Percentiles rank a stretch among this genome's conserved stretches.
Conservation (phyloP, 1,140 invertebrate genomes). For the Drosophila sturtevanti region DNA sequence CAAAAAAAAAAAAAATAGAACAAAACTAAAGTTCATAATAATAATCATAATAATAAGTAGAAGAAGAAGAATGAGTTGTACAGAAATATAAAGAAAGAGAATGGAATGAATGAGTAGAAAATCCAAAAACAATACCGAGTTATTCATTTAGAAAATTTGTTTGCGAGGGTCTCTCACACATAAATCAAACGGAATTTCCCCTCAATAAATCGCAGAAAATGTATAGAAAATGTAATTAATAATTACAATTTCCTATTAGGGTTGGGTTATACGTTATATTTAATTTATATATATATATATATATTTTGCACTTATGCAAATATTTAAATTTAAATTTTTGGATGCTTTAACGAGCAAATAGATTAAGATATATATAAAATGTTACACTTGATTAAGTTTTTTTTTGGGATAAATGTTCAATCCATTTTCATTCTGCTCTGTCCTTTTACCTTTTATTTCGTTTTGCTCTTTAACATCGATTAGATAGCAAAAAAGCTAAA, state of each 20-base stretch:
- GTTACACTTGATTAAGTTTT: not conserved
- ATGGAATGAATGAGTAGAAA: not conserved
- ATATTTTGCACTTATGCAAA: not conserved
- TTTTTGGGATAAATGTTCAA: not conserved
- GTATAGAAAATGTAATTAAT: conserved; percentile 7
- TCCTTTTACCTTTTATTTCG: not conserved
- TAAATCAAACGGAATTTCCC: conserved; percentile 1
- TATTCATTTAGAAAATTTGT: conserved; percentile 7
- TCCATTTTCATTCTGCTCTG: not conserved
- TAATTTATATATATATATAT: not conserved
- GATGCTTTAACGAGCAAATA: not conserved
- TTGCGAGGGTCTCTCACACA: not conserved
- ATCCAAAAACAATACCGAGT: conserved; percentile 2
- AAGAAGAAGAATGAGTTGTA: not conserved
- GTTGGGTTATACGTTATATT: not conserved
- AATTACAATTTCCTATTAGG: not conserved
- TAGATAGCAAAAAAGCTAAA: conserved; percentile 1
- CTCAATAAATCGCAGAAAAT: conserved; percentile 5
- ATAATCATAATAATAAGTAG: conserved; percentile 4
- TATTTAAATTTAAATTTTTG: not conserved
- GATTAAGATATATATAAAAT: not conserved
- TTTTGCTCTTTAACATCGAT: not conserved
- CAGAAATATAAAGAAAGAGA: no score
- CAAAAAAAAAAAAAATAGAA: conserved; percentile 23
- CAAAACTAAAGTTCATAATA: conserved; percentile 16